These are phyloP conservation scores for Platycheirus rosarum DNA, from an alignment of 2,888 invertebrate species.

Conservation along the genomic window DNA sequence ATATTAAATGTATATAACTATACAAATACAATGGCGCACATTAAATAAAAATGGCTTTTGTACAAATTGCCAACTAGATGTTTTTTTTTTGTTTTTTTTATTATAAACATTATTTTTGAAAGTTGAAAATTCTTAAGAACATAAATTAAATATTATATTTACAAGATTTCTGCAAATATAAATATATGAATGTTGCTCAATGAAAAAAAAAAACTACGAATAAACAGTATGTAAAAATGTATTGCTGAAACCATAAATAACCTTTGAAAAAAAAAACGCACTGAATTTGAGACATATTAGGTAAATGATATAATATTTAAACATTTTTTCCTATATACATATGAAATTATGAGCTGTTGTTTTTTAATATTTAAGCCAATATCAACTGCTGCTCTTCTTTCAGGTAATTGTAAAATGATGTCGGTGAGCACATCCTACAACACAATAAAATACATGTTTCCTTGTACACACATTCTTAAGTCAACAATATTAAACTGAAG, in stretches of 20 bases:
- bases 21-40: neutral
- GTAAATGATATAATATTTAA: constrained; percentile 10
- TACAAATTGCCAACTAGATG: constrained; percentile 9
- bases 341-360: neutral
- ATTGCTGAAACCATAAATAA: constrained; percentile 10
- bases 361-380: neutral
- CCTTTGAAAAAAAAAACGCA: constrained; percentile 2
- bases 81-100: constrained; percentile 12
- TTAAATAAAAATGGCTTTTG: constrained; percentile 31
- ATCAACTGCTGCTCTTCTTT: constrained; percentile 27
- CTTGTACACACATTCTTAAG: neutral
- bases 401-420: constrained; percentile 36
- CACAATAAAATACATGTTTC: no score
- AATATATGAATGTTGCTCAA: constrained; percentile 38
- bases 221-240: constrained; percentile 15
- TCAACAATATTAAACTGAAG: neutral
- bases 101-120: neutral
- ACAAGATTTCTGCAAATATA: constrained; percentile 1
- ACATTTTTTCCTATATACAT: constrained; percentile 6
- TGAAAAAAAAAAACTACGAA: no score
- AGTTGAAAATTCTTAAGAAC: constrained; percentile 24
- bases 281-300: constrained; percentile 35
- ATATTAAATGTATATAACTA: neutral
- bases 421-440: constrained; percentile 63
- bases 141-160: neutral